These are phyloP conservation scores for Oedothorax gibbosus DNA, from an alignment of 1,140 invertebrate genomes.

Conservation along the genomic window DNA sequence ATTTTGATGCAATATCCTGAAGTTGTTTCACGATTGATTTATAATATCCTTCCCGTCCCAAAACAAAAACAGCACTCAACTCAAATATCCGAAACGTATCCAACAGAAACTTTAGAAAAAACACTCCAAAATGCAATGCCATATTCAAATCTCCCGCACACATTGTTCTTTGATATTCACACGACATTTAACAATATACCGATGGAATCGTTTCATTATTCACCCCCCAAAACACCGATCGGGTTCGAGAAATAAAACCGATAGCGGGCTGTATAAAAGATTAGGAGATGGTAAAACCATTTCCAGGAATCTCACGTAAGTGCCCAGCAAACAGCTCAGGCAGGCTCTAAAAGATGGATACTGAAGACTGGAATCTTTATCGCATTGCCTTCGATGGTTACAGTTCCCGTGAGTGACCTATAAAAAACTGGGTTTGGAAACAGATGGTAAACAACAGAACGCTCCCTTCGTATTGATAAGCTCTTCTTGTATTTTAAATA, in stretches of 20 bases:
- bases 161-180: neutral
- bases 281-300: slow-evolving; percentile 54
- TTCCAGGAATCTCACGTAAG: slow-evolving; percentile 38
- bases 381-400: slow-evolving; percentile 53
- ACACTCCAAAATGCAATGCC: too few relatives aligned
- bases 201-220: slow-evolving; percentile 40
- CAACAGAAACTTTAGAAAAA: too few relatives aligned
- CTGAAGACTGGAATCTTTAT: slow-evolving; percentile 47
- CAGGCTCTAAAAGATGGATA: slow-evolving; percentile 42
- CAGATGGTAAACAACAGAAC: too few relatives aligned
- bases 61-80: too few relatives aligned
- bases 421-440: neutral
- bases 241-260: slow-evolving; percentile 24
- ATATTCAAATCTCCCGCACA: too few relatives aligned
- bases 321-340: slow-evolving; percentile 44
- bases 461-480: too few relatives aligned
- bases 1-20: too few relatives aligned
- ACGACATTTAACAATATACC: slow-evolving; percentile 44
- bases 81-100: too few relatives aligned
- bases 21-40: too few relatives aligned
- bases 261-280: slow-evolving; percentile 48
- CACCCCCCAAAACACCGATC: slow-evolving; percentile 8
- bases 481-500: too few relatives aligned
- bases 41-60: too few relatives aligned
- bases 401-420: slow-evolving; percentile 33